Evolutionary conservation across 1,140 invertebrate species (phyloP).

Genomic region (Pseudobourletiella spinata): DNA sequence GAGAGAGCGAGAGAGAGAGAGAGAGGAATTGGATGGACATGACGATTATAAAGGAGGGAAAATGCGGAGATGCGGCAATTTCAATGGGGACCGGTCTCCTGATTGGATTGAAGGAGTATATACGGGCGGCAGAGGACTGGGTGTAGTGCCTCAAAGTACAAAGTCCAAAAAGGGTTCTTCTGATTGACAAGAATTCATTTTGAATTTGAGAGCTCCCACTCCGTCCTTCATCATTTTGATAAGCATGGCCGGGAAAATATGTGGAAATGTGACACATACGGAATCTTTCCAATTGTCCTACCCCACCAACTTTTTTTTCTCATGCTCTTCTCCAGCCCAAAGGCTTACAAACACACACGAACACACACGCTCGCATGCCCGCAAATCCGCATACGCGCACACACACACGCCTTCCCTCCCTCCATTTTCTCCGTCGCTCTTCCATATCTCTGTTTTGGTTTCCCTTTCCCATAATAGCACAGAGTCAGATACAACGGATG

Average conservation of each 20-base stretch:
- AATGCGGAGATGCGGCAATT: not conserved
- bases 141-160: not conserved
- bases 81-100: too few species aligned
- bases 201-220: not conserved
- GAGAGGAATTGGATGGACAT: too few species aligned
- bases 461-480: too few species aligned
- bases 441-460: too few species aligned
- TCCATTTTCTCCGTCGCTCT: not conserved
- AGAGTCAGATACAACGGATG: too few species aligned
- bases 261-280: not conserved
- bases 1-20: too few species aligned
- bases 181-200: constrained; percentile 18
- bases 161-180: not conserved
- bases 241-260: not conserved
- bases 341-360: not conserved
- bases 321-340: too few species aligned
- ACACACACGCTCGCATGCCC: not conserved
- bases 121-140: not conserved
- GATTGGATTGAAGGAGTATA: not conserved
- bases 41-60: not conserved
- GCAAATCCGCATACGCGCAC: not conserved
- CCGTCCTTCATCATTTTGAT: not conserved
- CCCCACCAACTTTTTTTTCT: too few species aligned
- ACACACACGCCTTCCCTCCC: not conserved
- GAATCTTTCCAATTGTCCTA: not conserved